Conservation (phyloP, 1,140 invertebrate species). For the Brachionus paranguensis region DNA sequence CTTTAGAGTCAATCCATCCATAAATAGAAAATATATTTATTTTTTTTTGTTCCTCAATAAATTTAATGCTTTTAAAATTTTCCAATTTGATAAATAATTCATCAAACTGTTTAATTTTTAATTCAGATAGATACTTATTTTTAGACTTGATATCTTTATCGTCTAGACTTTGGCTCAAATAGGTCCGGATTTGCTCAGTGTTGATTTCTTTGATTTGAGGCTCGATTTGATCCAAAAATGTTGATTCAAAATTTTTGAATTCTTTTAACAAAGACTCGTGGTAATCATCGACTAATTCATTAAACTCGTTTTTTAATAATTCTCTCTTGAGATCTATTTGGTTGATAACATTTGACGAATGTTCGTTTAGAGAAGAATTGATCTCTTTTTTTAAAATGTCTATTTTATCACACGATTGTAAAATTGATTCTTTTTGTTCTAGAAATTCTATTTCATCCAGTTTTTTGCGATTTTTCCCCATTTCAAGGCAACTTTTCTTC, state of each 20-base stretch:
- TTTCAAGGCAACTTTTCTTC: neutral
- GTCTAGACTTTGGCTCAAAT: neutral
- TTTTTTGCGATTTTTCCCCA: neutral
- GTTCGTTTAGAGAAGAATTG: neutral
- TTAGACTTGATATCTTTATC: neutral
- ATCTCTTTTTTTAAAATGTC: neutral
- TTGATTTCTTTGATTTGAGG: neutral
- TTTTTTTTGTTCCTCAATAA: neutral
- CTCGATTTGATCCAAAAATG: neutral
- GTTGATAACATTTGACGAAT: neutral
- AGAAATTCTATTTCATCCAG: neutral
- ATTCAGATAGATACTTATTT: neutral
- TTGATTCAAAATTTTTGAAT: neutral
- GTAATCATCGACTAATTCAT: neutral
- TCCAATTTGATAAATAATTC: neutral
- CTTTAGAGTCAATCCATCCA: no score
- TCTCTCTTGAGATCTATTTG: neutral
- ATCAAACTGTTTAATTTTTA: neutral
- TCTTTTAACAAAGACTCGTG: neutral
- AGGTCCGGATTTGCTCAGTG: neutral
- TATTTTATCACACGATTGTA: neutral
- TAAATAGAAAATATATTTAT: neutral
- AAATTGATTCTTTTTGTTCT: neutral
- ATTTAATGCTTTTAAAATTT: neutral
- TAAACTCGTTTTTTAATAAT: neutral